Conservation (phyloP, 2,797 vertebrate species). For the Coilia nasus region DNA sequence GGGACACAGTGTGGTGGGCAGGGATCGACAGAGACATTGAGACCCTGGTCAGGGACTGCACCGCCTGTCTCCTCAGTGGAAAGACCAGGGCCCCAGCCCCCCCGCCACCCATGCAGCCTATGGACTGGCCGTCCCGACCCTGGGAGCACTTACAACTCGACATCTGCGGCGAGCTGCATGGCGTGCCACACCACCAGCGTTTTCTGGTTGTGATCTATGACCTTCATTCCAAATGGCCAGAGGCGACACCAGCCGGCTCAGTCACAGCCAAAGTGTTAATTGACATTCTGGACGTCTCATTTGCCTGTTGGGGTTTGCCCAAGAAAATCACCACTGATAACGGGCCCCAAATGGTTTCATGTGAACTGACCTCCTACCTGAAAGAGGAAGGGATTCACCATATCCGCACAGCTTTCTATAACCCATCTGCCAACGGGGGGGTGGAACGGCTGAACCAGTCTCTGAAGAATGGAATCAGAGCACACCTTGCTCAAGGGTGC, state of each 20-base stretch:
- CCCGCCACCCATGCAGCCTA: not conserved
- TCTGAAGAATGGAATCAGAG: constrained; percentile 38
- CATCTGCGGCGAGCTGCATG: constrained; percentile 16
- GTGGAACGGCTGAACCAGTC: constrained; percentile 23
- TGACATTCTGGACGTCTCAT: constrained; percentile 11
- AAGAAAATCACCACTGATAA: not conserved
- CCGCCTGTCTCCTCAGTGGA: no score
- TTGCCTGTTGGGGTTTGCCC: not conserved
- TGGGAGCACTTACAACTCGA: constrained; percentile 32
- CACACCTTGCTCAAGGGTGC: constrained; percentile 27
- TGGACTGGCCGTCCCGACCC: not conserved
- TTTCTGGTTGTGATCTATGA: not conserved
- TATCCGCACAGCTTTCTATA: not conserved
- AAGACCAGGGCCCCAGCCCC: no score
- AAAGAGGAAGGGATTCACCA: not conserved
- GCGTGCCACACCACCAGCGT: not conserved
- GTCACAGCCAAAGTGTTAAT: not conserved
- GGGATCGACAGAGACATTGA: no score
- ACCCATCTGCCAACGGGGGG: constrained; percentile 26
- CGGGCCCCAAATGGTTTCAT: not conserved
- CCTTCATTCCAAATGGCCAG: constrained; percentile 27
- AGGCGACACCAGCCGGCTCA: not conserved
- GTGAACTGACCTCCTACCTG: not conserved
- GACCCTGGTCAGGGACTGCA: no score
- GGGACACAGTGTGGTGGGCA: no score